These are phyloP conservation scores for Phyllotreta cruciferae DNA, from an alignment of 2,888 invertebrate genomes.

Conservation along the genomic window DNA sequence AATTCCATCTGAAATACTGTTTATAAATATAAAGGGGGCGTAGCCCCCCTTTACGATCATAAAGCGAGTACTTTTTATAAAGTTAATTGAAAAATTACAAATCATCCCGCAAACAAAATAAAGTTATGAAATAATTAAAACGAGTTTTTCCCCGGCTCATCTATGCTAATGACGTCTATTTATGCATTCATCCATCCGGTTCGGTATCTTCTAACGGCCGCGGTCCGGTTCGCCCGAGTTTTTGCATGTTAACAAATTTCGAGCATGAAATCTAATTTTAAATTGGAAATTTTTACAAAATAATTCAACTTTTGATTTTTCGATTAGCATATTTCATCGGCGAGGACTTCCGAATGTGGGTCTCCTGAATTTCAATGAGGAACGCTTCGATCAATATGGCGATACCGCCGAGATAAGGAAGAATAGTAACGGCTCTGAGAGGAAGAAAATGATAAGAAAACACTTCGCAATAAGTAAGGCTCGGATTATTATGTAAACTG, in stretches of 20 bases:
- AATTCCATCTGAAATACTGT: too few relatives aligned
- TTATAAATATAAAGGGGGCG: too few relatives aligned
- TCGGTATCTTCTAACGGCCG: conserved; percentile 37
- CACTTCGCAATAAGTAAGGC: too few relatives aligned
- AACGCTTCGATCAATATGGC: conserved; percentile 7
- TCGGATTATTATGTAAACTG: conserved; percentile 48
- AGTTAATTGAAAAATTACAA: too few relatives aligned
- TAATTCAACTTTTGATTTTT: conserved; percentile 41
- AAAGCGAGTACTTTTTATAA: too few relatives aligned
- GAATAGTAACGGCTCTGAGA: too few relatives aligned
- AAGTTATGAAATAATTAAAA: too few relatives aligned
- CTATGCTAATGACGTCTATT: conserved; percentile 8
- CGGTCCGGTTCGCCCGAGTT: conserved; percentile 39
- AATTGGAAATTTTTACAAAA: conserved; percentile 40
- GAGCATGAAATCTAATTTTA: conserved; percentile 38
- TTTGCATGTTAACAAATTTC: conserved; percentile 40
- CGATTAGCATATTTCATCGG: conserved; percentile 43
- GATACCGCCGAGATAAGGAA: conserved; percentile 1
- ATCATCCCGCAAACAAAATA: too few relatives aligned
- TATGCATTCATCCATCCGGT: conserved; percentile 38
- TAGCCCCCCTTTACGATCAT: too few relatives aligned
- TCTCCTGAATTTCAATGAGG: conserved; percentile 28
- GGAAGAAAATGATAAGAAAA: too few relatives aligned
- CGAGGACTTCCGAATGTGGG: conserved; percentile 29
- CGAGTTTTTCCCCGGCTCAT: too few relatives aligned